Base-by-base conservation (phyloP, 2,888 invertebrate genomes). In the Apodemia duryi region DNA sequence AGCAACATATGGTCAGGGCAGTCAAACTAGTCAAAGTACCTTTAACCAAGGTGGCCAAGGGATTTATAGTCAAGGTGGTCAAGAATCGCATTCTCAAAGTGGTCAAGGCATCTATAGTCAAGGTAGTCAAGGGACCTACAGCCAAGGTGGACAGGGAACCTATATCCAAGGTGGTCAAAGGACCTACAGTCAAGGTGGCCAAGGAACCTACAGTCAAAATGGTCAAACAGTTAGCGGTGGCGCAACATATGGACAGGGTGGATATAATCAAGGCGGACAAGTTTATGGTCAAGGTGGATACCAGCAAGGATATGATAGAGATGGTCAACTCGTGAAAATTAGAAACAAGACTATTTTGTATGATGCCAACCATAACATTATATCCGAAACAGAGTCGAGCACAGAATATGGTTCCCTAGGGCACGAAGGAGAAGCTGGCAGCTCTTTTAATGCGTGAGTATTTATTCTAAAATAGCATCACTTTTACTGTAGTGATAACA, bases 311-410 rank as follows among this genome's bases (percentile, higher is more conserved):
- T 74, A 77, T 32, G 74, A 74, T 0, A 73, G 75, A 60, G 82
- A 79, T 52, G 83, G 83, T 0, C 77, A 79, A 62, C 70, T 88
- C 2, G 81, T 85, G 0, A 79, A 75, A 62, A 73, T 83, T 2
- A 85, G 74, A 72, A 91, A 91, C 65, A 84, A 75, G 70, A 87
- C 87, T 0, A 79, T 84, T 52, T 73, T 87, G 2, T 86, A 88
- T 61, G 86, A 89, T 69, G 82, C 82, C 32, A 88, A 91, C 66
- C 84, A 88, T 67, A 90, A 88, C 57, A 86, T 93, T 7, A 79
- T 87, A 41, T 91, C 91, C 0, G 83, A 90, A 73, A 82, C 86
- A 2, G 93, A 93, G 72, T 85, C 84, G 1, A 93, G 93, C 70
- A 93, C 93, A 0, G 93, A 93, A 68, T 92, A 88, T 69, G 85